Evolutionary conservation across 2,888 invertebrate genomes (phyloP).

Genomic region (Oxytorus armatus): DNA sequence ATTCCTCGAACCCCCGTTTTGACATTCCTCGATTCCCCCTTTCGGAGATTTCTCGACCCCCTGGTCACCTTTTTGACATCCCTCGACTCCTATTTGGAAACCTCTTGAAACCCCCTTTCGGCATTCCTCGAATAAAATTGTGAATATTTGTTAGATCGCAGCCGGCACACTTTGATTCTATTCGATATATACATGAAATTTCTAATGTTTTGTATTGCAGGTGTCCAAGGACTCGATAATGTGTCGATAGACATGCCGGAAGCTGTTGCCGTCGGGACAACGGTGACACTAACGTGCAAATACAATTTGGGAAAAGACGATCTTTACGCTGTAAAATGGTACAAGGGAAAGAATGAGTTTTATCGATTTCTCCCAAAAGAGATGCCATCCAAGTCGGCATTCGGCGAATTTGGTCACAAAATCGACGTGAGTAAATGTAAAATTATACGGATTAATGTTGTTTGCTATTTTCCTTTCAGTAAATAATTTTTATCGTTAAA

Average conservation of each 20-base stretch:
- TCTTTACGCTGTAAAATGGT: constrained; percentile 93
- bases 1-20: too few species aligned
- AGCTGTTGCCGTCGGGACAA: constrained; percentile 90
- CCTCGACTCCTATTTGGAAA: too few species aligned
- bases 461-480: neutral
- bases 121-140: too few species aligned
- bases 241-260: constrained; percentile 90
- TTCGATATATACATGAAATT: neutral
- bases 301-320: constrained; percentile 91
- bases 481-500: neutral
- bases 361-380: constrained; percentile 93
- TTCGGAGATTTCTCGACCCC: too few species aligned
- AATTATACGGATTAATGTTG: neutral
- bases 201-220: constrained; percentile 70
- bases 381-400: constrained; percentile 90
- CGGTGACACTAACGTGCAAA: constrained; percentile 90
- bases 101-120: too few species aligned
- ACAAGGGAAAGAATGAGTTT: constrained; percentile 91
- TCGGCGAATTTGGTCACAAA: constrained; percentile 89
- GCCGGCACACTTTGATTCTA: neutral
- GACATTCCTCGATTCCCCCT: too few species aligned
- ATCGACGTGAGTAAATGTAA: constrained; percentile 89
- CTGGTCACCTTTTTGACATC: too few species aligned
- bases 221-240: constrained; percentile 86
- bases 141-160: neutral